Base-by-base conservation (phyloP, 2,113 vertebrate species). In the Apodemus sylvaticus region DNA sequence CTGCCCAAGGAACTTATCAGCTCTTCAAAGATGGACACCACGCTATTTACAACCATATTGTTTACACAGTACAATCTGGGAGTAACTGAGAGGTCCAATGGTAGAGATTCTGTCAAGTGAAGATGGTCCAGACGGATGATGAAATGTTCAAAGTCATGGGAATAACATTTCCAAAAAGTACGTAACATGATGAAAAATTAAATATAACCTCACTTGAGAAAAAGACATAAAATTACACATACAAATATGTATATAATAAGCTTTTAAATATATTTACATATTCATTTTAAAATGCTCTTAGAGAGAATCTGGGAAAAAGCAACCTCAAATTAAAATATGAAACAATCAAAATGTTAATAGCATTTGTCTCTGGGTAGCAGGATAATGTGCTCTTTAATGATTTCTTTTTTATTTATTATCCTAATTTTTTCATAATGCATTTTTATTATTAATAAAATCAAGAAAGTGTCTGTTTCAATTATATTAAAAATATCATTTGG, bases 391-490 rank as follows among this genome's bases (percentile, higher is more conserved):
- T 36, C 48, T 88, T 94, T 92, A 87, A 70, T 90, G 53, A 68
- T 92, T 93, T 86, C 55, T 66, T 90, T 91, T 86, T 85, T 29
- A 95, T 93, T 70, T 42, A 93, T 94, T 94, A 94, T 91, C 29
- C 77, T 81, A 77, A 83, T 45, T 76, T 64, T 93, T 77, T 70
- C 73, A 58, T 22, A 83, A 66, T 87, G 66, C 36, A 83, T n/a
- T 64, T 71, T 24, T 78, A 11, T 60, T 83, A 45, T 53, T 87
- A 92, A 71, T 68, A 64, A 90, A 74, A 83, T 89, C 64, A 76
- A 58, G 42, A 34, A 62, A 91, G 62, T 6, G n/a, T 51, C 29
- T 78, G 62, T 91, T 90, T 89, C 74, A 92, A 73, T 19, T 29
- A 87, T 76, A 87, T n/a, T 64, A 89, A 86, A 89, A 45, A 81